Evolutionary conservation across 2,888 invertebrate genomes (phyloP).

Genomic region (Perizoma flavofasciatum): DNA sequence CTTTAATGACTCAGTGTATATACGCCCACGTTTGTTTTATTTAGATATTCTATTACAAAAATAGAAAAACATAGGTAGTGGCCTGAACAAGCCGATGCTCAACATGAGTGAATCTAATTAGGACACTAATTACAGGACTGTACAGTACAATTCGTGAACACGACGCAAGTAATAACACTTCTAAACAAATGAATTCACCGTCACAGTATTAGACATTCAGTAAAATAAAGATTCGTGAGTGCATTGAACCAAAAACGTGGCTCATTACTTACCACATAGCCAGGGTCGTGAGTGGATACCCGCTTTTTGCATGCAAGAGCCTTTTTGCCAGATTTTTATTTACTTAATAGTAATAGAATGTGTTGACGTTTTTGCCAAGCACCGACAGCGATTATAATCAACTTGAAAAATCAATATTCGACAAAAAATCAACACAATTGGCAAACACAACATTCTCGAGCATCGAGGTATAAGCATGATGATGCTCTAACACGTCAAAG

Average conservation of each 20-base stretch:
- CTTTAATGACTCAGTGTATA: conserved; percentile 50
- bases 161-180: conserved; percentile 59
- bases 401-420: conserved; percentile 54
- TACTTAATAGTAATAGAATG: conserved; percentile 64
- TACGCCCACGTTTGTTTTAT: conserved; percentile 49
- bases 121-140: conserved; percentile 27
- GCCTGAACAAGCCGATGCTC: conserved; percentile 21
- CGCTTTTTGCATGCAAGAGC: conserved; percentile 66
- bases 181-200: conserved; percentile 68
- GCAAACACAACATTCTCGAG: conserved; percentile 46
- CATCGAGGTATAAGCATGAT: conserved; percentile 52
- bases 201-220: conserved; percentile 67
- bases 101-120: conserved; percentile 27
- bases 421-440: conserved; percentile 49
- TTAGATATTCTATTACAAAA: conserved; percentile 43
- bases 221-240: conserved; percentile 75
- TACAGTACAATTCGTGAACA: conserved; percentile 49
- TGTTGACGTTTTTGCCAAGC: conserved; percentile 62
- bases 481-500: conserved; percentile 57
- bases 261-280: conserved; percentile 74
- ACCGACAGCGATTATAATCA: conserved; percentile 56
- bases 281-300: conserved; percentile 66
- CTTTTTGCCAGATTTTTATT: conserved; percentile 64
- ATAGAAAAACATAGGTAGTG: conserved; percentile 27
- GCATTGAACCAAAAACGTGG: conserved; percentile 82